Evolutionary conservation across 2,888 invertebrate species (phyloP).

Genomic region (Carpatolechia fugitivella): DNA sequence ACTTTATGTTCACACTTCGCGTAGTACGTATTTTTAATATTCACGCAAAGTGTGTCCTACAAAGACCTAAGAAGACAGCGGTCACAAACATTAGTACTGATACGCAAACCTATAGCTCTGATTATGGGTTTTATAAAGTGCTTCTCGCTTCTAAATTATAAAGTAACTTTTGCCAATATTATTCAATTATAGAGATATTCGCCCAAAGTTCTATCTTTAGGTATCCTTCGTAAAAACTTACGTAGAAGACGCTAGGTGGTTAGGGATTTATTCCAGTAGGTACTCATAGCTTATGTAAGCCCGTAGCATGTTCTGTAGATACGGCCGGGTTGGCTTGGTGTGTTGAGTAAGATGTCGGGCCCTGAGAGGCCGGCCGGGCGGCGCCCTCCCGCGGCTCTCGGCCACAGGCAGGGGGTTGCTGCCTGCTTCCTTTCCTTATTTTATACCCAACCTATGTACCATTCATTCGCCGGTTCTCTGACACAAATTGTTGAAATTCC

Average conservation of each 20-base stretch:
- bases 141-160: no score
- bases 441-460: neutral
- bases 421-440: conserved; percentile 6
- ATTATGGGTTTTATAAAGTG: neutral
- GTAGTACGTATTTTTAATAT: no score
- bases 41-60: no score
- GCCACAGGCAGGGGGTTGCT: conserved; percentile 35
- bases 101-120: no score
- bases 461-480: neutral
- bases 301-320: conserved; percentile 2
- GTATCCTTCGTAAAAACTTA: neutral
- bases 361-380: conserved; percentile 25
- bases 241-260: neutral
- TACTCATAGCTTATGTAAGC: conserved; percentile 4
- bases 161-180: no score
- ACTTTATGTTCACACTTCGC: no score
- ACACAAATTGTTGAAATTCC: neutral
- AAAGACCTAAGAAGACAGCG: no score
- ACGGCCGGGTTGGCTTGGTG: neutral
- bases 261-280: neutral
- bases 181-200: no score
- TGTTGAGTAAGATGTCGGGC: conserved; percentile 1
- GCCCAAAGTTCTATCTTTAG: no score
- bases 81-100: no score
- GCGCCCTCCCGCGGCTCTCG: conserved; percentile 52